These are phyloP conservation scores for Phrynocephalus vlangalii DNA, from an alignment of 2,797 vertebrate species.

Conservation along the genomic window DNA sequence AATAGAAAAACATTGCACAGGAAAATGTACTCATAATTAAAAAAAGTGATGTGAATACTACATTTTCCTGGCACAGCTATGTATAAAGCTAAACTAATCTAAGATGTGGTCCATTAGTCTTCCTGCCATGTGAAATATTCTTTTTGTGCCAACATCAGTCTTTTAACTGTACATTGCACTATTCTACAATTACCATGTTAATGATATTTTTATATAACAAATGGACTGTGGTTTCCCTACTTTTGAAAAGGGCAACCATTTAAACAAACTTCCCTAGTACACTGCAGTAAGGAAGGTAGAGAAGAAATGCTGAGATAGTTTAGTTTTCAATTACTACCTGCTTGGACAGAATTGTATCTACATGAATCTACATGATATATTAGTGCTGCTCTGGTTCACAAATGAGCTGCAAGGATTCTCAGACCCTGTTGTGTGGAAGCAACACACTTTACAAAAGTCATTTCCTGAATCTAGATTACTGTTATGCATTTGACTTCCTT, in stretches of 20 bases:
- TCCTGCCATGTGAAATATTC: not conserved
- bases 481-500: not conserved
- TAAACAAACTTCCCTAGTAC: not conserved
- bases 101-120: slow-evolving; percentile 37
- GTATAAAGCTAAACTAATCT: not conserved
- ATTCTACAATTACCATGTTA: slow-evolving; percentile 48
- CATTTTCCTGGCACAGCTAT: not conserved
- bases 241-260: slow-evolving; percentile 30
- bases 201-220: slow-evolving; percentile 39
- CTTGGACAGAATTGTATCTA: not conserved
- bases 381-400: not conserved
- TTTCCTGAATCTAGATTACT: fast-evolving
- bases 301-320: not conserved
- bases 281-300: slow-evolving; percentile 24
- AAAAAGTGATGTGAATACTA: slow-evolving; percentile 27
- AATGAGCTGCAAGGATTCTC: not conserved
- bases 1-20: not conserved
- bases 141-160: slow-evolving; percentile 36
- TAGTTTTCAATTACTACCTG: not conserved
- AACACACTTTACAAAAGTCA: not conserved
- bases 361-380: not conserved
- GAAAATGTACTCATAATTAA: slow-evolving; percentile 26
- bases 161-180: slow-evolving; percentile 51
- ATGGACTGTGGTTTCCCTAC: slow-evolving; percentile 11
- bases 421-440: slow-evolving; percentile 1